Evolutionary conservation across 2,113 vertebrate genomes (phyloP), one percentile per base, ranked within the genome.

Genomic region (Chiloscyllium plagiosum): DNA sequence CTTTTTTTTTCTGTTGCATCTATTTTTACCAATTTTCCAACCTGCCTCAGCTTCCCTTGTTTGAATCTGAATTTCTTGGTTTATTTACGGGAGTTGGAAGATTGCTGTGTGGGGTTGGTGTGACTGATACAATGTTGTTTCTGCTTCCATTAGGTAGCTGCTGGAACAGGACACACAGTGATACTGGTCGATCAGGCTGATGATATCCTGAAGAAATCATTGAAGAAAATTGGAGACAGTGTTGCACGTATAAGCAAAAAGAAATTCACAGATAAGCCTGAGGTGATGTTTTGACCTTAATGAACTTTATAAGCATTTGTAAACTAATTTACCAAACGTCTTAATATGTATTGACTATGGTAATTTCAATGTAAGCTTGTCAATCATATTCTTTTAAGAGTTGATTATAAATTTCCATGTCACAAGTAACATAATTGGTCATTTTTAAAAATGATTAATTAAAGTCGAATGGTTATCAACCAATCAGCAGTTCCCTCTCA

Each of bases 121-220:
- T 80, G 19, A 87, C 47, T 95, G 65, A 76, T 95, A 13, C 22
- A 42, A 1, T 6, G 3, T 4, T 80, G 65, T 94, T 72, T 93
- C 66, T 96, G 26, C 20, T 70, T 96, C 33, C 96, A 96, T 1
- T 37, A 99, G 99, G 97, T 99, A 65, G 99, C 99, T 96, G 99
- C 99, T 95, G 96, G 98, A 10, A 98, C 98, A n/a, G 99, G 99
- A 95, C 99, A 99, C 97, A 97, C 97, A 0, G 99, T 99, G 76
- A 98, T 98, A 4, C 97, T 99, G 96, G 99, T 99, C 97, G 99
- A 99, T 97, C 99, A 98, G n/a, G 97, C 98, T 7, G 99, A 99
- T 0, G 98, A 98, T 96, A 98, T 99, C 96, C 97, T 99, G 96
- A 98, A 98, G 66, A 99, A 99, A 72, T 97, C 99, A 4, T 72